These are phyloP conservation scores for Mizuhopecten yessoensis DNA, from an alignment of 1,140 invertebrate genomes.

Conservation along the genomic window DNA sequence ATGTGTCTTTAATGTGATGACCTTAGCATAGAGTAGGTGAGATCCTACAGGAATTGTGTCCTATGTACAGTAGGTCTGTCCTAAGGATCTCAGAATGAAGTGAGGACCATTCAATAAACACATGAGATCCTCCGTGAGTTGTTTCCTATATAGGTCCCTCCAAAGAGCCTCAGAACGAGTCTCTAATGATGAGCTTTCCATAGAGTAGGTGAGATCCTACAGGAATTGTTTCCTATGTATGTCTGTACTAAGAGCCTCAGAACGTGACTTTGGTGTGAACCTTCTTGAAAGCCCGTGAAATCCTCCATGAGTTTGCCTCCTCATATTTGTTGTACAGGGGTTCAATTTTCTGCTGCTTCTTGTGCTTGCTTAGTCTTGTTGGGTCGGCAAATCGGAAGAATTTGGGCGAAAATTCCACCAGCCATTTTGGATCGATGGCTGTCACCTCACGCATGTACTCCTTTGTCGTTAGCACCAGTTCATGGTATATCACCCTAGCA, in stretches of 20 bases:
- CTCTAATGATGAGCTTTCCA: too few relatives aligned
- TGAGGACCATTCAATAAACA: too few relatives aligned
- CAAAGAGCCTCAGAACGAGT: too few relatives aligned
- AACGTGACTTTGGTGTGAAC: conserved; percentile 84
- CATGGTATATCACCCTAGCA: conserved; percentile 97
- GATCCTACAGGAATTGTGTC: background rate
- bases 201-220: background rate
- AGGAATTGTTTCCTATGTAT: background rate
- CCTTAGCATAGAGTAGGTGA: background rate
- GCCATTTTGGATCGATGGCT: conserved; percentile 99
- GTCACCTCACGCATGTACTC: conserved; percentile 99
- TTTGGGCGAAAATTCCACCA: conserved; percentile 99
- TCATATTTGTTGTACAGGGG: conserved; percentile 99
- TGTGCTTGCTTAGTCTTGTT: conserved; percentile 99
- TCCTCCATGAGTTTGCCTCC: conserved; percentile 99
- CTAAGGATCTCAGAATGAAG: too few relatives aligned
- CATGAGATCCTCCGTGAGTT: too few relatives aligned
- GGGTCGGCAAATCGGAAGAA: conserved; percentile 99
- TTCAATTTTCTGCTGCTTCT: conserved; percentile 99
- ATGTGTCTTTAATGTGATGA: too few relatives aligned
- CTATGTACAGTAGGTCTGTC: too few relatives aligned
- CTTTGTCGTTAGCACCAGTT: conserved; percentile 99
- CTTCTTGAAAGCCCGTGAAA: conserved; percentile 89
- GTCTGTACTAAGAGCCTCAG: conserved; percentile 60
- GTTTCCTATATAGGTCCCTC: background rate